Conservation (phyloP, 2,888 invertebrate genomes). For the Ophion costatus region DNA sequence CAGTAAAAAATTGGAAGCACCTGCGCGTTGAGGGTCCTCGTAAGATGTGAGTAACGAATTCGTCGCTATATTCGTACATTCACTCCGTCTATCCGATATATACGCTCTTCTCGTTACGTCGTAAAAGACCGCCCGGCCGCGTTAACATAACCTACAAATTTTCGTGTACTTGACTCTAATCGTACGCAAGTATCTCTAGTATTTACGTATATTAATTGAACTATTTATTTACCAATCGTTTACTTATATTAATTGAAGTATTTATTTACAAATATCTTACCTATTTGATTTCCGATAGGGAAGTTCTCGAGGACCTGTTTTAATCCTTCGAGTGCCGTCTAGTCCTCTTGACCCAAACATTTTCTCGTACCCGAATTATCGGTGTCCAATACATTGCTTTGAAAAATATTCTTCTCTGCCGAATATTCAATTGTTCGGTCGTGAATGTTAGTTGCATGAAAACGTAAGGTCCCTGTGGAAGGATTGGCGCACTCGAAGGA, state of each 20-base stretch:
- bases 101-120: conserved; percentile 3
- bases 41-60: conserved; percentile 22
- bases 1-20: background rate
- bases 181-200: conserved; percentile 15
- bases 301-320: conserved; percentile 1
- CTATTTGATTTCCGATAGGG: conserved; percentile 74
- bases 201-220: conserved; percentile 54
- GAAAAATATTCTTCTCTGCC: background rate
- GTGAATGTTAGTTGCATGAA: background rate
- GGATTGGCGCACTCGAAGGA: background rate
- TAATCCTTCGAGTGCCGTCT: conserved; percentile 3
- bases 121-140: conserved; percentile 6
- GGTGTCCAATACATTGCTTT: background rate
- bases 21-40: conserved; percentile 4
- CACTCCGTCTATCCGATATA: background rate
- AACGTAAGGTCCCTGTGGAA: background rate
- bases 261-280: conserved; percentile 81
- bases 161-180: conserved; percentile 11
- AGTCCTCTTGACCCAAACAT: background rate
- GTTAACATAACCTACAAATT: conserved; percentile 37
- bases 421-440: background rate
- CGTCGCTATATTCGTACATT: background rate
- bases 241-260: conserved; percentile 72
- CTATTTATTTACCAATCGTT: conserved; percentile 80
- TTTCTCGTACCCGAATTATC: background rate